A percentile compares a stretch with the other conserved stretches of the same genome.
These are phyloP conservation scores for Stictonetta naevosa DNA, from an alignment of 2,113 vertebrate genomes.

Conservation along the genomic window DNA sequence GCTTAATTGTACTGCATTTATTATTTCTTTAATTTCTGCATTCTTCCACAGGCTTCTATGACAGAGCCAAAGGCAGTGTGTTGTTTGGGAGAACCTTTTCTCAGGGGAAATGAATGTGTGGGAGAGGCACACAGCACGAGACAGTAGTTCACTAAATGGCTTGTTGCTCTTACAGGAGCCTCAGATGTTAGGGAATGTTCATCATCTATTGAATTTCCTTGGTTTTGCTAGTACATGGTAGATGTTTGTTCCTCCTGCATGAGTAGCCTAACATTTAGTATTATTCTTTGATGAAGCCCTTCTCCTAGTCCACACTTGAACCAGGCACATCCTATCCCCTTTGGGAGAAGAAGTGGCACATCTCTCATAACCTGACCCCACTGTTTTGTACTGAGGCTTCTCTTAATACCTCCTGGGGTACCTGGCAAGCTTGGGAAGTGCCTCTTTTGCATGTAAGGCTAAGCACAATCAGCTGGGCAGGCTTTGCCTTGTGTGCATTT, in stretches of 20 bases:
- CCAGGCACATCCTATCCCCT: neutral
- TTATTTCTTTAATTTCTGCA: neutral
- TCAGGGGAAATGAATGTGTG: neutral
- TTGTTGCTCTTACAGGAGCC: neutral
- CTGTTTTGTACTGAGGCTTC: neutral
- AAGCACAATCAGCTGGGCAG: neutral
- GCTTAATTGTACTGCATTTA: neutral
- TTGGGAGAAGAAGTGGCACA: neutral
- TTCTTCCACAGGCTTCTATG: neutral
- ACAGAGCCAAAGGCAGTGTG: neutral
- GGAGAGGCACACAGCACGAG: neutral
- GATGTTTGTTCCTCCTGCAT: neutral
- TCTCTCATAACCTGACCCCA: neutral
- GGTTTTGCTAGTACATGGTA: neutral
- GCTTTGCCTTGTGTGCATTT: conserved; percentile 2
- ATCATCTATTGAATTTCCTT: neutral
- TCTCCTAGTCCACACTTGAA: neutral
- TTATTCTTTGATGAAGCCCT: neutral
- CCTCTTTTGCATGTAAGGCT: neutral
- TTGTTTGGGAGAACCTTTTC: neutral
- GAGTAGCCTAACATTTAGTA: neutral
- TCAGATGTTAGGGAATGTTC: neutral
- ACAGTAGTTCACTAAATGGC: neutral
- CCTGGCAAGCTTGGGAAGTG: neutral
- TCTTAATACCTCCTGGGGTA: neutral